Evolutionary conservation across 37 sponge, comb jelly and placozoan species (phyloP).

Genomic region (Aplysina aerophoba): DNA sequence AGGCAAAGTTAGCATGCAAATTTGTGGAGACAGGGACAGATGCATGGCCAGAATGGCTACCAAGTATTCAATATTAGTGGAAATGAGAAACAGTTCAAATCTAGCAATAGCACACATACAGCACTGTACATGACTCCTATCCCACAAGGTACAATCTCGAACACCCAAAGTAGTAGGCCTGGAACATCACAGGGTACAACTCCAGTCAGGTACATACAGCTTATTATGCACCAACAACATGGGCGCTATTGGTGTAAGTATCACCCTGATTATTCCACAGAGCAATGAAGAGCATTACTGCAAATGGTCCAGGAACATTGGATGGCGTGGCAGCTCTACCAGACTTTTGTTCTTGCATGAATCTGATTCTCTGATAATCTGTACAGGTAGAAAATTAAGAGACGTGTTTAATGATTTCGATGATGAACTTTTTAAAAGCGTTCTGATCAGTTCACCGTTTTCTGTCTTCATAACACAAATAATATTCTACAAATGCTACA

Average conservation of each 20-base stretch:
- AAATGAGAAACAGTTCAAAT: background rate
- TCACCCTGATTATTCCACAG: too few relatives aligned
- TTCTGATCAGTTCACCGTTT: too few relatives aligned
- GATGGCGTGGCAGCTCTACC: too few relatives aligned
- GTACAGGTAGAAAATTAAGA: too few relatives aligned
- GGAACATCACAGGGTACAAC: background rate
- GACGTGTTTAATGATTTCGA: too few relatives aligned
- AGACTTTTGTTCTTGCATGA: too few relatives aligned
- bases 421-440: too few relatives aligned
- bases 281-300: too few relatives aligned
- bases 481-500: too few relatives aligned
- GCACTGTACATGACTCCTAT: background rate
- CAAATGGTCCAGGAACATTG: too few relatives aligned
- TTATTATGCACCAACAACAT: background rate
- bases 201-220: background rate
- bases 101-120: background rate
- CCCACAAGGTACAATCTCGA: background rate
- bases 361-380: too few relatives aligned
- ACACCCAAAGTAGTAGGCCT: background rate
- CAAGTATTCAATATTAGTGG: constrained; percentile 11
- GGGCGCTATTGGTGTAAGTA: background rate
- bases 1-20: background rate
- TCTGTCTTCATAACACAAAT: too few relatives aligned
- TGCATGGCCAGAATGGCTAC: background rate
- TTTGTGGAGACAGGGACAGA: background rate